These are phyloP conservation scores for Protonibea diacanthus DNA, from an alignment of 2,797 vertebrate species.

Conservation along the genomic window DNA sequence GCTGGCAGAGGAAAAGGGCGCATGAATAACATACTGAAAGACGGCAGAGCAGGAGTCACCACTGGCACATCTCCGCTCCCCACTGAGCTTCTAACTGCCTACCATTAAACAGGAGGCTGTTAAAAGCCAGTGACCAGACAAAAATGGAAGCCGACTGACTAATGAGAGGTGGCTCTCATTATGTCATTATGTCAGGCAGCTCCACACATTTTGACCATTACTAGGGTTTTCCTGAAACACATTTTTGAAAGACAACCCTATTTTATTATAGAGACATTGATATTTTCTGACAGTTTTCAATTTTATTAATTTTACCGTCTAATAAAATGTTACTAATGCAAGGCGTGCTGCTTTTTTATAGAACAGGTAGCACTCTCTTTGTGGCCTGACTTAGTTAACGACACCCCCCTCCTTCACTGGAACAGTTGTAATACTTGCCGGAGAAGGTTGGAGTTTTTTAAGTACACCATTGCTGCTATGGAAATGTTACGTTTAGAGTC, in stretches of 20 bases:
- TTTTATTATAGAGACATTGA: neutral
- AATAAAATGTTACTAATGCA: constrained; percentile 5
- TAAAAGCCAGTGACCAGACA: constrained; percentile 58
- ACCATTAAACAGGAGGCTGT: constrained; percentile 59
- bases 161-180: constrained; percentile 22
- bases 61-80: constrained; percentile 63
- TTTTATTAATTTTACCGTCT: neutral
- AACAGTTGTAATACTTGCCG: neutral
- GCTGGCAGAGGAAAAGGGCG: constrained; percentile 67
- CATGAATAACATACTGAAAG: constrained; percentile 79
- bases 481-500: neutral
- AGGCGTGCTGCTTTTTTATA: neutral
- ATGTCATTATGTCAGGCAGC: constrained; percentile 29
- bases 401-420: neutral
- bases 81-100: constrained; percentile 57
- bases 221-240: constrained; percentile 10
- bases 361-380: too few species aligned
- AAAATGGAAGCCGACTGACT: constrained; percentile 33
- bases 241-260: constrained; percentile 28
- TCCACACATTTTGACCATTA: neutral
- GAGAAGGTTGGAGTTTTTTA: neutral
- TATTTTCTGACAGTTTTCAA: neutral
- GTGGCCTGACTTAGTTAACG: neutral
- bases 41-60: constrained; percentile 70
- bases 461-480: neutral